Percentiles rank a stretch among this genome's conserved stretches.
Conservation (phyloP, 2,113 vertebrate genomes). For the Phylloscopus trochilus region DNA sequence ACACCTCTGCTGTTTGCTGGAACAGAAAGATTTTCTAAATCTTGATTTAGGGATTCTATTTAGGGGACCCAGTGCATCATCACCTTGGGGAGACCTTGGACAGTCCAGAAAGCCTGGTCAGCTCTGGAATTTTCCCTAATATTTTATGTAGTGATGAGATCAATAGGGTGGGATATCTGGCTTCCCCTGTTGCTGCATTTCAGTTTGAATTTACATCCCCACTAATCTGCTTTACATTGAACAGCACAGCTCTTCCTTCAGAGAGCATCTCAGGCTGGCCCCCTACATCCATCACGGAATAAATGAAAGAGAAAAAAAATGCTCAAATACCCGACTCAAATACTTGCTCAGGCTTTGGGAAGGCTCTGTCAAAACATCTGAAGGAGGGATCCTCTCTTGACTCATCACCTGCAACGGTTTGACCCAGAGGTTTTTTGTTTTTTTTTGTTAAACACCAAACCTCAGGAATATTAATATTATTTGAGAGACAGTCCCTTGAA, state of each 20-base stretch:
- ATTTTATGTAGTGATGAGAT: neutral
- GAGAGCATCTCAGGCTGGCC: neutral
- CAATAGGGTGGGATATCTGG: neutral
- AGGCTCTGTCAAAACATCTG: neutral
- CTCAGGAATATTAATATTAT: constrained; percentile 9
- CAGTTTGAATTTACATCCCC: neutral
- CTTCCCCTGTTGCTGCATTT: neutral
- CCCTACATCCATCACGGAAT: neutral
- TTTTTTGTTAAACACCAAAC: neutral
- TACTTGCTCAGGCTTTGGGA: neutral
- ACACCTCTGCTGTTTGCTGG: neutral
- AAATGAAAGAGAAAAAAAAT: neutral
- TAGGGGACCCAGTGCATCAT: neutral
- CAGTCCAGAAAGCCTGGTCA: neutral
- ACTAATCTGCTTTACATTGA: constrained; percentile 15
- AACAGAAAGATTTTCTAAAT: neutral
- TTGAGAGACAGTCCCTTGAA: constrained; percentile 6
- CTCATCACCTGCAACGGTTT: neutral
- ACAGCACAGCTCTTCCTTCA: neutral
- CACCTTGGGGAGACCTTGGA: neutral
- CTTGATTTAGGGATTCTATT: neutral
- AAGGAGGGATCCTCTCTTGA: neutral
- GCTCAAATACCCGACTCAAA: neutral
- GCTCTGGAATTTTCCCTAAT: neutral
- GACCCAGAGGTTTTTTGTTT: neutral